A percentile compares a stretch with the other conserved stretches of the same genome.
These are phyloP conservation scores for Xylocampa areola DNA, from an alignment of 2,888 invertebrate genomes.

Conservation along the genomic window DNA sequence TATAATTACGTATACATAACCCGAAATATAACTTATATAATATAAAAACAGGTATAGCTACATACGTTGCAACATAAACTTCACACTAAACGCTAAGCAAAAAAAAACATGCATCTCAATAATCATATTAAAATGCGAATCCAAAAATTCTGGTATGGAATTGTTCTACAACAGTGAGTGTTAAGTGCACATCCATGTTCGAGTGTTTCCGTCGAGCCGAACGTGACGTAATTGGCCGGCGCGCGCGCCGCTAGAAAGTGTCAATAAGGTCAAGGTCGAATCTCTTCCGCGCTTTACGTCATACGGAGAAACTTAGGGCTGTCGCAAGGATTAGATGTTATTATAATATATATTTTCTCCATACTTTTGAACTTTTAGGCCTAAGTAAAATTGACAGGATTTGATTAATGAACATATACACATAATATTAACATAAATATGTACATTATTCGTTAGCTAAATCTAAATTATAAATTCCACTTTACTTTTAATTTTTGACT, in stretches of 20 bases:
- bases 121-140: slow-evolving; percentile 34
- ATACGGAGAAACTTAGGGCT: slow-evolving; percentile 52
- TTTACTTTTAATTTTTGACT: too few relatives aligned
- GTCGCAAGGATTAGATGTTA: slow-evolving; percentile 18
- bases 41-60: neutral
- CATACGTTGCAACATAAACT: neutral
- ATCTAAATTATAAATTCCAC: too few relatives aligned
- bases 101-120: slow-evolving; percentile 4
- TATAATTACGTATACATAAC: neutral
- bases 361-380: neutral
- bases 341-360: neutral
- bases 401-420: neutral
- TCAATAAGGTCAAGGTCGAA: slow-evolving; percentile 64
- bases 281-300: slow-evolving; percentile 57
- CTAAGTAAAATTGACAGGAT: neutral
- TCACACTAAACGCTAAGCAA: slow-evolving; percentile 8
- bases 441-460: neutral
- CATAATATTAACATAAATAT: neutral
- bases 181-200: slow-evolving; percentile 19
- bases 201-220: slow-evolving; percentile 32
- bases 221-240: slow-evolving; percentile 35
- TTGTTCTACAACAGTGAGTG: slow-evolving; percentile 5
- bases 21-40: neutral
- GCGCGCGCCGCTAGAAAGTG: slow-evolving; percentile 59
- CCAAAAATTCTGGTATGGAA: slow-evolving; percentile 20